Percentiles rank a stretch among this genome's conserved stretches.
These are phyloP conservation scores for Sturnus vulgaris DNA, from an alignment of 2,113 vertebrate species.

Conservation along the genomic window DNA sequence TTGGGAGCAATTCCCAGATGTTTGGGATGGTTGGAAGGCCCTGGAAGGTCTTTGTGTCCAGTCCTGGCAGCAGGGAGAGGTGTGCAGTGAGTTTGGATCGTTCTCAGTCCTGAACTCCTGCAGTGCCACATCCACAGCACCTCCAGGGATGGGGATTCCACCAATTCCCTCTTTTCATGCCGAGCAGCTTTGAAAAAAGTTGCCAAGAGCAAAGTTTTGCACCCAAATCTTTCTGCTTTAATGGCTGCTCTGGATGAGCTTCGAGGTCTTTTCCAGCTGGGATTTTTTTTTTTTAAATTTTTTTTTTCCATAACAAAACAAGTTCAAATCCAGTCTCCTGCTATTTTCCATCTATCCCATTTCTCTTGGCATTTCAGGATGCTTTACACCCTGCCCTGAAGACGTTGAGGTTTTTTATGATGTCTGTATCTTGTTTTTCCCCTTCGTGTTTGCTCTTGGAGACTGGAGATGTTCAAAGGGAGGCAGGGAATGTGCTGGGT, in stretches of 20 bases:
- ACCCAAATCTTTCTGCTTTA: neutral
- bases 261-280: accelerated
- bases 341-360: accelerated
- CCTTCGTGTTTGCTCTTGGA: neutral
- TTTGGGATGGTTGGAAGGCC: neutral
- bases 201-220: neutral
- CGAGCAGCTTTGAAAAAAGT: accelerated
- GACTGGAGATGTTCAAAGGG: neutral
- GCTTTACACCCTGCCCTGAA: accelerated
- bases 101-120: neutral
- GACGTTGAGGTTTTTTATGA: neutral
- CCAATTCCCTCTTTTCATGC: neutral
- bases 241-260: neutral
- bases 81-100: neutral
- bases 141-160: neutral
- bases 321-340: neutral
- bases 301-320: accelerated
- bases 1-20: accelerated
- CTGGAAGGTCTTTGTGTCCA: neutral
- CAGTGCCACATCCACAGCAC: neutral
- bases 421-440: neutral
- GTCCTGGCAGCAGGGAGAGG: neutral
- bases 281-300: no score
- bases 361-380: neutral
- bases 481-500: neutral